Conservation (phyloP, 2,113 vertebrate genomes). For the Lycocorax pyrrhopterus region DNA sequence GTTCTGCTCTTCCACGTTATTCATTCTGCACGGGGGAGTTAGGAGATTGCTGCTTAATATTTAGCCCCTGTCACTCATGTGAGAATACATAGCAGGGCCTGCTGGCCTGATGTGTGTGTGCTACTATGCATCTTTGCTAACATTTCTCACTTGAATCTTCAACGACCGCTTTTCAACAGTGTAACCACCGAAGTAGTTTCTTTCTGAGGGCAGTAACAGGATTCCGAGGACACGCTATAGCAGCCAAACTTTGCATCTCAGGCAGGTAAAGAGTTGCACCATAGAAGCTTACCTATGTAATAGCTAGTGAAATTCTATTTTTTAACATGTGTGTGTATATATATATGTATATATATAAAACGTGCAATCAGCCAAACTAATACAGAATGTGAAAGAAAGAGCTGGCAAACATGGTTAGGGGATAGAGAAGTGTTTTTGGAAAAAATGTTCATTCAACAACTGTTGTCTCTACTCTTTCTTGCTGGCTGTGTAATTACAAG, state of each 20-base stretch:
- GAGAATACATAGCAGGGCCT: neutral
- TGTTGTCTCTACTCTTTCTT: neutral
- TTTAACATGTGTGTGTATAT: accelerated
- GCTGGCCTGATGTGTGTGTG: neutral
- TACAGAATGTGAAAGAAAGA: neutral
- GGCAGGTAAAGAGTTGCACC: neutral
- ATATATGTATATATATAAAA: neutral
- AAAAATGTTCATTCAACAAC: neutral
- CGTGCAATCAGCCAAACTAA: neutral
- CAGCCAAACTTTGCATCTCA: neutral
- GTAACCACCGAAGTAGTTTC: neutral
- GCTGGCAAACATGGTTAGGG: neutral
- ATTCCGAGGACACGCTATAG: neutral
- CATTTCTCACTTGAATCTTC: neutral
- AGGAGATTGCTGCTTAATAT: conserved; percentile 8
- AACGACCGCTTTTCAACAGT: neutral
- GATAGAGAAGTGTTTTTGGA: neutral
- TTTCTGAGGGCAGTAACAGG: neutral
- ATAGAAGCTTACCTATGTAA: neutral
- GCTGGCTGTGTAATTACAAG: neutral
- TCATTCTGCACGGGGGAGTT: neutral
- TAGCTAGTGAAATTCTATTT: neutral
- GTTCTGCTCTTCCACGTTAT: neutral
- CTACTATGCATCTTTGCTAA: neutral
- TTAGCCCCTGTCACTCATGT: neutral